Base-by-base conservation (phyloP, 2,888 invertebrate species). In the Protonemura montana region DNA sequence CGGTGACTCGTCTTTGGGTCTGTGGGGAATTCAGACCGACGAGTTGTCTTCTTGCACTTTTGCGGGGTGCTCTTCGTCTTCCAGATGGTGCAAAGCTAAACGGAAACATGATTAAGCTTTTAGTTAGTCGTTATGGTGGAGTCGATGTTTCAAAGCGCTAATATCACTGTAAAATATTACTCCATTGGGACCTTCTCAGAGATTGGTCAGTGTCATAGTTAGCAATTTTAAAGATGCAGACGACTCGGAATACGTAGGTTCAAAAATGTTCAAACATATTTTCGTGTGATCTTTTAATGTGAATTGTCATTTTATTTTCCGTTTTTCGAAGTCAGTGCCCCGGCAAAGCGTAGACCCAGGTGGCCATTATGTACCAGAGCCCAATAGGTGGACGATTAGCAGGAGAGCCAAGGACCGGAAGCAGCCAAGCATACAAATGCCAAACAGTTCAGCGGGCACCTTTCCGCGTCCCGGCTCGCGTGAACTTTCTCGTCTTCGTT, bases 101-200 rank as follows among this genome's bases (percentile, higher is more conserved):
- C 80, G 77, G 80, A 82, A 85, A 87, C 87, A 87, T 77, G 87
- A 87, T 87, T 87, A 87, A 85, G 87, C 87, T 87, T 87, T 87
- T 87, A 87, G 84, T 59, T 5, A 29, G 84, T 59, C 76, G 84
- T 59, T 82, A 87, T 83, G 85, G 82, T 85, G 41, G 85, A 30
- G 29, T 87, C 81, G 82, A 82, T 85, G 85, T 26, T 85, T 35
- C 76, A 2, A 30, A 85, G 86, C 29, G 30, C 13, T 28, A 29
- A 29, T 28, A 35, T 35, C 35, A 35, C 35, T 35, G 30, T 81
- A 16, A 7, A 81, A 81, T 81, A 59, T 13, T 10, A 59, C 59
- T 59, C 59, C 16, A 10, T 21, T 59, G 59, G 59, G 59, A 59
- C 3, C 2, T 59, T 59, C 21, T 3, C 13, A 59, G 59, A 59